phyloP scores from a whole-genome alignment of 64 coral and sea anemone species.

The Pocillopora verrucosa region DNA sequence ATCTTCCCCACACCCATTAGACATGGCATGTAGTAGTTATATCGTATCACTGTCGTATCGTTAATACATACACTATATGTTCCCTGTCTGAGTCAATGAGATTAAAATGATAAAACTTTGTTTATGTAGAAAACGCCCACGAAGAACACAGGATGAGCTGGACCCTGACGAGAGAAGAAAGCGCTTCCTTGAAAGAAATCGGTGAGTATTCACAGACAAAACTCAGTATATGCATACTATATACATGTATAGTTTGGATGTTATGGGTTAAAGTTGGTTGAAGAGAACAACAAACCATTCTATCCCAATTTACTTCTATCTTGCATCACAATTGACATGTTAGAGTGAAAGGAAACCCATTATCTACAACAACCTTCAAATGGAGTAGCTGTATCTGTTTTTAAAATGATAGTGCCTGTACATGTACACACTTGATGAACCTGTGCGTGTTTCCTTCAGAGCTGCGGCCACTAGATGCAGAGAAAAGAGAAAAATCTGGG shows the following conservation, averaged over 20 bases:
- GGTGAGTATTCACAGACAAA: constrained; percentile 42
- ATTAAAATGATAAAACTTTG: not conserved
- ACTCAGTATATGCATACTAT: not conserved
- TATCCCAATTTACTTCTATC: too few species aligned
- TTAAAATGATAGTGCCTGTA: too few species aligned
- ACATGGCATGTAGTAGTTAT: too few species aligned
- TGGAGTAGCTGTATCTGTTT: too few species aligned
- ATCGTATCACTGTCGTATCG: too few species aligned
- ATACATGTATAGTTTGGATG: not conserved
- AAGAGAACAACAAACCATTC: too few species aligned
- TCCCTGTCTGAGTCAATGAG: not conserved
- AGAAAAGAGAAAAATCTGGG: constrained; percentile 99
- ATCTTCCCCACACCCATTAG: too few species aligned
- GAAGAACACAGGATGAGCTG: constrained; percentile 89
- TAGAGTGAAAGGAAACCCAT: too few species aligned
- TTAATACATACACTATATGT: too few species aligned
- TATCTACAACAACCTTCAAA: too few species aligned
- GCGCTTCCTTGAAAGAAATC: constrained; percentile 98
- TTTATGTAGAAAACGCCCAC: constrained; percentile 73
- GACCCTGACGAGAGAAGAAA: constrained; percentile 93
- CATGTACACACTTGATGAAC: too few species aligned
- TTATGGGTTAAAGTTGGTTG: not conserved
- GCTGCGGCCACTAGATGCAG: constrained; percentile 96
- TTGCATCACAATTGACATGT: too few species aligned
- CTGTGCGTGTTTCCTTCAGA: constrained; percentile 37